Conservation (phyloP, 2,888 invertebrate genomes). For the Drosophila mimica region DNA sequence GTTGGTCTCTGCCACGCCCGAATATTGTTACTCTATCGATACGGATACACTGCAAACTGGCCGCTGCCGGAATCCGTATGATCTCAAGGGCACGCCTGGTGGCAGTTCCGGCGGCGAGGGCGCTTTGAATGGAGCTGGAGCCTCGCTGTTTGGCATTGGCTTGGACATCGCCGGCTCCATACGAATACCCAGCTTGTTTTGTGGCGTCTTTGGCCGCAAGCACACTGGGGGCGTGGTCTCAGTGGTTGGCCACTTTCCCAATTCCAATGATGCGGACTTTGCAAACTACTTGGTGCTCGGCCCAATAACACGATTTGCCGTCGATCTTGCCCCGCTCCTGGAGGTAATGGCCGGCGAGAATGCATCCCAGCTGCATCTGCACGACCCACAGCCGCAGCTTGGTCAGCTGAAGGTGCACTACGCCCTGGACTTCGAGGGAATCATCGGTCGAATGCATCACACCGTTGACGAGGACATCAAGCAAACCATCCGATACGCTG, state of each 20-base stretch:
- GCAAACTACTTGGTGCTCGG: constrained; percentile 87
- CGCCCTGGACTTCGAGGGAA: constrained; percentile 62
- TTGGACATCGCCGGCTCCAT: constrained; percentile 96
- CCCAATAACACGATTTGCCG: constrained; percentile 92
- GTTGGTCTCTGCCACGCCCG: constrained; percentile 93
- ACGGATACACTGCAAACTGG: constrained; percentile 92
- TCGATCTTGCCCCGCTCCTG: constrained; percentile 90
- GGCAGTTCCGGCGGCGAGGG: constrained; percentile 96
- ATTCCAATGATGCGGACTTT: constrained; percentile 85
- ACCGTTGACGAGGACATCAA: constrained; percentile 68
- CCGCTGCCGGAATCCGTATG: constrained; percentile 93
- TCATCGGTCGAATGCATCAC: constrained; percentile 66
- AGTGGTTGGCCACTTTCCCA: constrained; percentile 88
- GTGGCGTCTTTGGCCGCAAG: constrained; percentile 95
- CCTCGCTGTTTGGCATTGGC: constrained; percentile 91
- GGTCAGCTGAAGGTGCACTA: constrained; percentile 85
- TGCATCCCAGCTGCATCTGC: constrained; percentile 85
- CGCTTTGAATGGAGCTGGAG: constrained; percentile 90
- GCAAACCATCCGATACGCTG: constrained; percentile 67
- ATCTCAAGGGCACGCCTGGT: constrained; percentile 90
- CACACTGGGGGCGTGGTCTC: constrained; percentile 89
- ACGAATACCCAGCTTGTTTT: constrained; percentile 93
- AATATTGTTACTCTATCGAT: constrained; percentile 95
- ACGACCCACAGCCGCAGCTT: constrained; percentile 87
- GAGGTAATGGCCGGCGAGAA: constrained; percentile 87